Evolutionary conservation across 1,140 invertebrate species (phyloP).

Genomic region (Drosophila navojoa): DNA sequence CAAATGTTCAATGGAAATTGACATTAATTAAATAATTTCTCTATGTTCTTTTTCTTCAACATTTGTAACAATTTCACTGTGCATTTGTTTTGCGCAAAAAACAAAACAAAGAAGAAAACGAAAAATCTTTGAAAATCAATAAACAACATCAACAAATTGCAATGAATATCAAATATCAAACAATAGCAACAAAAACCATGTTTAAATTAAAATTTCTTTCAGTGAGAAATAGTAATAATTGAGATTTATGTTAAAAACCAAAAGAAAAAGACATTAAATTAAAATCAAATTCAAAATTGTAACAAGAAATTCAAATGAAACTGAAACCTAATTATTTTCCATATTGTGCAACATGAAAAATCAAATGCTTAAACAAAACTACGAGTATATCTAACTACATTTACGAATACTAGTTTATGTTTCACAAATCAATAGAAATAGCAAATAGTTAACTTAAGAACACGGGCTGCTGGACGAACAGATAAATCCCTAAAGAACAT

Average conservation of each 20-base stretch:
- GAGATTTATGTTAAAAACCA: neutral
- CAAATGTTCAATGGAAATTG: conserved; percentile 55
- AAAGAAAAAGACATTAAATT: neutral
- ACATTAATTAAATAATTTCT: conserved; percentile 3
- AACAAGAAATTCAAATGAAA: conserved; percentile 7
- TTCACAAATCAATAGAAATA: conserved; percentile 38
- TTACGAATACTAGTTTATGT: conserved; percentile 22
- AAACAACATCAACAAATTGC: conserved; percentile 18
- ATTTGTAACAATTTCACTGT: conserved; percentile 35
- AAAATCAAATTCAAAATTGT: conserved; percentile 7
- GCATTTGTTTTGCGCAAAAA: conserved; percentile 34
- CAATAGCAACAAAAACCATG: conserved; percentile 24
- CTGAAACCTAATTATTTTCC: conserved; percentile 22
- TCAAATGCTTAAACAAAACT: conserved; percentile 21
- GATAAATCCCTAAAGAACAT: conserved; percentile 2
- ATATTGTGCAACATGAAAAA: conserved; percentile 27
- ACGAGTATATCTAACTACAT: conserved; percentile 28
- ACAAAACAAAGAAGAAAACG: neutral
- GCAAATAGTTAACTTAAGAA: conserved; percentile 32
- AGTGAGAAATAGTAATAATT: neutral
- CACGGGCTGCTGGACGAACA: neutral
- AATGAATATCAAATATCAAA: conserved; percentile 35
- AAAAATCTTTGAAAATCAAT: conserved; percentile 4
- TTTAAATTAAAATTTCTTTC: conserved; percentile 7
- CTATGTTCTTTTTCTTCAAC: conserved; percentile 1